Evolutionary conservation across 2,113 vertebrate genomes (phyloP), one percentile per base, ranked within the genome.

Genomic region (Pluvialis apricaria): DNA sequence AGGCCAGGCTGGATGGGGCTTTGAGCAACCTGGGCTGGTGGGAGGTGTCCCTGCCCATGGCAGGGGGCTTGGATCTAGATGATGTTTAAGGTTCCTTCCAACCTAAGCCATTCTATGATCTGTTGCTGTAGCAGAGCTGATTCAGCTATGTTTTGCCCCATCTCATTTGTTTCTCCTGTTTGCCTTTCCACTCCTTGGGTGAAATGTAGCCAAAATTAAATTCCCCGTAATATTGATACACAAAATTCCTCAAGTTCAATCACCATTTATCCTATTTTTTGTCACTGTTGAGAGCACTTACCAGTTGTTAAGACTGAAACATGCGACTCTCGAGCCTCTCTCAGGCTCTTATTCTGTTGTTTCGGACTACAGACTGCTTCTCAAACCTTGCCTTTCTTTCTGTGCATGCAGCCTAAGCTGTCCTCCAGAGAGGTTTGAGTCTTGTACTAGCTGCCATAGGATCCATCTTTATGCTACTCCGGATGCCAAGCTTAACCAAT

Each of bases 321-420:
- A 20, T 3, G 8, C 1, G 6, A 44, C 13, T 68, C 25, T n/a
- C n/a, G n/a, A n/a, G n/a, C n/a, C 31, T 45, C 54, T 65, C 55
- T 66, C 0, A 0, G 42, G 19, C 36, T 72, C 44, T 47, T 76
- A 3, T 3, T 80, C 31, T 40, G 25, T 49, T 38, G 15, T 68
- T 73, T 73, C 21, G 49, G 36, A 22, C 44, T 36, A 4, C 4
- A 11, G n/a, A 38, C 9, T 38, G 7, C 38, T 68, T 88, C 7
- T 88, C 71, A 78, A 70, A 81, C 11, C 16, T 78, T 73, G 34
- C n/a, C 15, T 66, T 54, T 40, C 34, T 76, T 72, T 49, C 44
- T 80, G 31, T 47, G 38, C 2, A 1, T 29, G 36, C 42, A 64
- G 47, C 1, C 0, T 70, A n/a, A 82, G 9, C 12, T 84, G 54